phyloP scores from a whole-genome alignment of 2,888 invertebrate species.

The Caradrina clavipalpis region DNA sequence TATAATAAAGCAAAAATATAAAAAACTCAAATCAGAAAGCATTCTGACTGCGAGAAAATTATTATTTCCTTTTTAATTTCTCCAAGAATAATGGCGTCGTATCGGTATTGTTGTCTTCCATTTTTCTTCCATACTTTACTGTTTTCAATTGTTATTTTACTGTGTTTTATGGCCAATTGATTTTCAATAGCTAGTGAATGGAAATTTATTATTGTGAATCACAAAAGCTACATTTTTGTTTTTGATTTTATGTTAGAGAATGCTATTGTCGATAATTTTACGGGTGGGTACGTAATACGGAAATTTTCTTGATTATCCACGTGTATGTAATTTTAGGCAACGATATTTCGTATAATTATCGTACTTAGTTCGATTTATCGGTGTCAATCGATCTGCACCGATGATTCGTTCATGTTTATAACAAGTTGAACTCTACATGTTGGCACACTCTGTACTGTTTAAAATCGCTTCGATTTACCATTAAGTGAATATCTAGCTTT shows the following conservation, averaged over 20 bases:
- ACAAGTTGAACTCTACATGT: no score
- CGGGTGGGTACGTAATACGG: neutral
- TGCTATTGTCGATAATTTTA: neutral
- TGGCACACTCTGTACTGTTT: no score
- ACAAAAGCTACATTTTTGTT: slow-evolving; percentile 22
- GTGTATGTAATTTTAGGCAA: no score
- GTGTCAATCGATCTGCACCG: no score
- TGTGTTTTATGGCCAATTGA: slow-evolving; percentile 67
- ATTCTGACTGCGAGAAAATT: slow-evolving; percentile 48
- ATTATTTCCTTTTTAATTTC: slow-evolving; percentile 72
- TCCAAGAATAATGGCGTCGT: slow-evolving; percentile 58
- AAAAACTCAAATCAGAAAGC: slow-evolving; percentile 6
- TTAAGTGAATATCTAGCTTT: no score
- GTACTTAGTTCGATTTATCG: no score
- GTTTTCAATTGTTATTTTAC: slow-evolving; percentile 65
- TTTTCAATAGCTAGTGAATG: slow-evolving; percentile 66
- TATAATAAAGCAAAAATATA: slow-evolving; percentile 21
- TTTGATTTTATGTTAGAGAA: slow-evolving; percentile 8
- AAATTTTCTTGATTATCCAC: neutral
- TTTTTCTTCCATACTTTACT: slow-evolving; percentile 66
- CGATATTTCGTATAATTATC: no score
- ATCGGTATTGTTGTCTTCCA: slow-evolving; percentile 70
- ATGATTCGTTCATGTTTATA: no score
- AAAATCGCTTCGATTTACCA: no score
- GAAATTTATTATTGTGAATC: slow-evolving; percentile 47